Base-by-base conservation (phyloP, 2,113 vertebrate species). In the Malurus melanocephalus region DNA sequence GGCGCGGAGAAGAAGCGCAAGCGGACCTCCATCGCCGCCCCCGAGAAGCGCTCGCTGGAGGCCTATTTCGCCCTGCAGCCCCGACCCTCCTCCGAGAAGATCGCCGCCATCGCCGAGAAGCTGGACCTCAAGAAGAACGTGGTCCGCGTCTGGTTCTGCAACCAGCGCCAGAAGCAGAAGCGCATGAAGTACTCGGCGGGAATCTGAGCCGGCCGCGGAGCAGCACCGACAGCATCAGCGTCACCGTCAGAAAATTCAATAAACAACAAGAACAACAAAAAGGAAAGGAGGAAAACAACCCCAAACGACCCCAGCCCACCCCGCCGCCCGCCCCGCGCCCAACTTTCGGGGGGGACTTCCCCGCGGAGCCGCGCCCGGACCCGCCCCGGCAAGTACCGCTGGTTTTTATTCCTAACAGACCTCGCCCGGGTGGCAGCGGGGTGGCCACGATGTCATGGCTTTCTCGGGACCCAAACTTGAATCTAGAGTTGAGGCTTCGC, bases 131-230 rank as follows among this genome's bases (percentile, higher is more conserved):
- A 99, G 97, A 99, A 99, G 97, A 99, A 99, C 95, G 99, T 99
- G 96, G 99, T 99, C 74, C 98, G 99, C 21, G 99, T 99, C 85
- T 99, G 99, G 99, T 99, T 99, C 96, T 99, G 99, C 96, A 99
- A 99, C 97, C 99, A 99, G 97, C 97, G 99, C 89, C 99, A 99
- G 98, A 99, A 99, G 98, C 99, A 99, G 97, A 99, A 99, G 97
- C 98, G 99, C 93, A 99, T 99, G 99, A 99, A 99, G 95, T 99
- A 99, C 94, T 99, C 99, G 10, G 99, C 99, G 66, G 99, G 99
- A 96, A 98, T 99, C 97, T 99, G 97, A 97, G 85, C 59, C 33
- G 60, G 14, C 75, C 7, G n/a, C 65, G 16, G 56, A 23, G 75
- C 75, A 35, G 55, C 68, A 5, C 15, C 77, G 69, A 26, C 61